Conservation (phyloP, 2,113 vertebrate genomes). For the Oceanites oceanicus region DNA sequence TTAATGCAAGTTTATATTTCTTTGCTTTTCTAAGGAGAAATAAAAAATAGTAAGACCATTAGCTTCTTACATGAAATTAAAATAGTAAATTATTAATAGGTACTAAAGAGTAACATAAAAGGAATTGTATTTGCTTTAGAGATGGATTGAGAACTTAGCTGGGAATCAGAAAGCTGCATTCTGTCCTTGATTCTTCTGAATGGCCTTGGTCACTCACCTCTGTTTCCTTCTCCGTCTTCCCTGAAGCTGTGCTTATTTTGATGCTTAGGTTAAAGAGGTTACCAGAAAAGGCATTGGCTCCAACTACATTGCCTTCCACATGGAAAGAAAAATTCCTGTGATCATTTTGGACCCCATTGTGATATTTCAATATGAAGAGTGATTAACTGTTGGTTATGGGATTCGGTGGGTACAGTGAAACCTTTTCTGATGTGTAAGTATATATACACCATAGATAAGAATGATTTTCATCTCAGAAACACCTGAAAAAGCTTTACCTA, state of each 20-base stretch:
- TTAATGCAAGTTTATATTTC: background rate
- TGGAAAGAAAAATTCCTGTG: background rate
- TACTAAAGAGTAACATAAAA: background rate
- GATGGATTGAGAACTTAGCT: background rate
- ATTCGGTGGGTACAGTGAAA: background rate
- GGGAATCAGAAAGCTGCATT: background rate
- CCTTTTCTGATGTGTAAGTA: background rate
- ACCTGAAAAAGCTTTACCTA: background rate
- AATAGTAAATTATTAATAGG: background rate
- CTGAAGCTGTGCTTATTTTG: background rate
- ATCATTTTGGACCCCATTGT: background rate
- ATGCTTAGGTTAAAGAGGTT: background rate
- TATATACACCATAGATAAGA: background rate
- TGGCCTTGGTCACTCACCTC: background rate
- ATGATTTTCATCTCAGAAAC: background rate
- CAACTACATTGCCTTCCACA: background rate
- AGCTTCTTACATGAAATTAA: background rate
- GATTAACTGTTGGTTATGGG: background rate
- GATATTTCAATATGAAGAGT: background rate
- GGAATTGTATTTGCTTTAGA: background rate
- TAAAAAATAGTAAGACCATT: background rate
- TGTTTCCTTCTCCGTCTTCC: background rate
- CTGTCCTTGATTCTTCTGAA: background rate
- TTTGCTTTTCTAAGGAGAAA: background rate
- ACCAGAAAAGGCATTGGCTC: background rate